phyloP scores from a whole-genome alignment of 2,797 vertebrate species.

The Odontamblyopus lacepedii region DNA sequence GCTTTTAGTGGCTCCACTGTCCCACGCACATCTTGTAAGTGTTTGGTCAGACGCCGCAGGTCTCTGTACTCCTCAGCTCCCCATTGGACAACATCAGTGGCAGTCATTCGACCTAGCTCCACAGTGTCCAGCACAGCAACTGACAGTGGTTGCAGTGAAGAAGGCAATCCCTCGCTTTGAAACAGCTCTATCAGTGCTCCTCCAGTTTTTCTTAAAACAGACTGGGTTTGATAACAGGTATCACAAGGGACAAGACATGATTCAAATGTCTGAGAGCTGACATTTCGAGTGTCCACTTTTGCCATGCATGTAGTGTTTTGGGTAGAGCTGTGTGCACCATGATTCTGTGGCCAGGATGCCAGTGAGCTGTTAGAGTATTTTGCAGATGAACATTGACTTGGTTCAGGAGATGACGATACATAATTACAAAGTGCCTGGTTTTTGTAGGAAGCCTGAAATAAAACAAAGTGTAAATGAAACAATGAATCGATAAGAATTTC shows the following conservation, averaged over 20 bases:
- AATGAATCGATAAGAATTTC: neutral
- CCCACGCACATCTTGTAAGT: conserved; percentile 79
- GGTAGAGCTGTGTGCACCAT: conserved; percentile 4
- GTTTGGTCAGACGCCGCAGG: conserved; percentile 80
- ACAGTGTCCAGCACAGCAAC: conserved; percentile 70
- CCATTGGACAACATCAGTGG: conserved; percentile 84
- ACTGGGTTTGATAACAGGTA: conserved; percentile 78
- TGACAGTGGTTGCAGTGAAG: conserved; percentile 82
- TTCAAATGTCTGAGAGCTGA: conserved; percentile 75
- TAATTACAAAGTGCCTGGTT: conserved; percentile 34
- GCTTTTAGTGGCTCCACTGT: conserved; percentile 78
- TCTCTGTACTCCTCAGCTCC: conserved; percentile 85
- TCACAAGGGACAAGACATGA: conserved; percentile 78
- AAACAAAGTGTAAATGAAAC: neutral
- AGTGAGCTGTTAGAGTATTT: conserved; percentile 41
- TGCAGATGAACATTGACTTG: conserved; percentile 15
- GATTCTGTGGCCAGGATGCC: conserved; percentile 22
- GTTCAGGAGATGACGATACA: conserved; percentile 19
- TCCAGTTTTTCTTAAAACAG: conserved; percentile 78
- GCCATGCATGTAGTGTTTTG: conserved; percentile 8
- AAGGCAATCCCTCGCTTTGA: conserved; percentile 87
- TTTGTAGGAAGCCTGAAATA: conserved; percentile 40
- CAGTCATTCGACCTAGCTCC: conserved; percentile 75
- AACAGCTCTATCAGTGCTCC: conserved; percentile 80
- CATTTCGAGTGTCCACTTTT: conserved; percentile 38